A percentile compares a stretch with the other conserved stretches of the same genome.
Conservation (phyloP, 2,888 invertebrate genomes). For the Allacma fusca region DNA sequence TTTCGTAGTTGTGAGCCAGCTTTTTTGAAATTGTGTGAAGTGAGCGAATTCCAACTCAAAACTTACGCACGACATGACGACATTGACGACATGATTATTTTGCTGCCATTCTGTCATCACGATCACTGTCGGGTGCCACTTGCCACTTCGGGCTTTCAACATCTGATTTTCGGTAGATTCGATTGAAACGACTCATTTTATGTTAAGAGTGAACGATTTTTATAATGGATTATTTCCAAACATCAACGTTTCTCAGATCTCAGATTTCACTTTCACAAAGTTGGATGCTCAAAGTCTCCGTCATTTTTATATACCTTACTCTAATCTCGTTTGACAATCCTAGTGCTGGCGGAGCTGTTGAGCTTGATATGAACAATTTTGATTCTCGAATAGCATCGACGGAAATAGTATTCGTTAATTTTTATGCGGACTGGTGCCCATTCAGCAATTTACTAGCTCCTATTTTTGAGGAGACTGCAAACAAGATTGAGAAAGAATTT, state of each 20-base stretch:
- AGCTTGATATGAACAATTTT: slow-evolving; percentile 81
- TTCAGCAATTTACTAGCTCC: slow-evolving; percentile 97
- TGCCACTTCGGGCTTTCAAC: too few species aligned
- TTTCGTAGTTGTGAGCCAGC: too few species aligned
- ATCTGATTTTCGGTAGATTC: not conserved
- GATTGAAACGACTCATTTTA: not conserved
- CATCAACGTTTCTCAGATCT: too few species aligned
- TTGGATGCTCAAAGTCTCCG: too few species aligned
- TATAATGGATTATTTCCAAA: not conserved
- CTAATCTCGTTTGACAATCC: slow-evolving; percentile 74
- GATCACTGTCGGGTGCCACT: too few species aligned
- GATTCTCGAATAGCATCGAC: slow-evolving; percentile 88
- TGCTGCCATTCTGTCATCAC: too few species aligned
- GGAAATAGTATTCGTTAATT: slow-evolving; percentile 97
- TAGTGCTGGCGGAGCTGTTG: slow-evolving; percentile 81
- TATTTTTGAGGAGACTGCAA: slow-evolving; percentile 94
- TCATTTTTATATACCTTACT: slow-evolving; percentile 57
- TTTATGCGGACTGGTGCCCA: slow-evolving; percentile 99
- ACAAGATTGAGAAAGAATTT: slow-evolving; percentile 80
- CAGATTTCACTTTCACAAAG: too few species aligned
- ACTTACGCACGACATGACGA: too few species aligned
- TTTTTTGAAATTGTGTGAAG: too few species aligned
- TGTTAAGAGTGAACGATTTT: not conserved
- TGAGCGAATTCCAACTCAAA: too few species aligned
- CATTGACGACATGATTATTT: too few species aligned